phyloP scores from a whole-genome alignment of 2,113 vertebrate genomes.

The Tragelaphus buxtoni region DNA sequence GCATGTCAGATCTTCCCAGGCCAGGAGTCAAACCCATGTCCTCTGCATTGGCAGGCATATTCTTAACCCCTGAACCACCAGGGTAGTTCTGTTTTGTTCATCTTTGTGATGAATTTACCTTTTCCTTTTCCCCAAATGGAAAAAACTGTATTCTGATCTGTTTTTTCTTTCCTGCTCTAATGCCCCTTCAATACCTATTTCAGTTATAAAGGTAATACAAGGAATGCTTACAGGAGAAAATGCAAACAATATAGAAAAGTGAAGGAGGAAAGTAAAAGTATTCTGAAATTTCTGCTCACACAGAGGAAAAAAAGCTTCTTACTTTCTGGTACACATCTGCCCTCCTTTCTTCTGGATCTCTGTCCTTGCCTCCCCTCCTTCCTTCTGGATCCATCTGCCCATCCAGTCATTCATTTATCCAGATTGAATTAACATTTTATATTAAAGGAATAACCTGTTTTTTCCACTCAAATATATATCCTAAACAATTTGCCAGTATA shows the following conservation, averaged over 20 bases:
- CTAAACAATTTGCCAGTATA: background rate
- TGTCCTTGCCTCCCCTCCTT: background rate
- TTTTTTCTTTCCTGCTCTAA: background rate
- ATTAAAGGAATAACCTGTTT: background rate
- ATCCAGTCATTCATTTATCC: background rate
- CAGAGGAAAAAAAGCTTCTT: background rate
- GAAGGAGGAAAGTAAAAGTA: background rate
- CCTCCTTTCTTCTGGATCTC: background rate
- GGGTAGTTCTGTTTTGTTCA: background rate
- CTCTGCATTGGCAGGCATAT: background rate
- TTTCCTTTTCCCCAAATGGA: background rate
- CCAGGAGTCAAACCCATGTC: background rate
- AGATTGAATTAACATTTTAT: background rate
- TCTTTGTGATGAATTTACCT: background rate
- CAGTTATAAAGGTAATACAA: slow-evolving; percentile 3
- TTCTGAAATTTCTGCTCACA: background rate
- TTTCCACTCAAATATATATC: background rate
- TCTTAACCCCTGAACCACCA: background rate
- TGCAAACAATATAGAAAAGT: background rate
- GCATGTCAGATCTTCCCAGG: background rate
- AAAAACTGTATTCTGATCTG: background rate
- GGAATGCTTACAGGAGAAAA: background rate
- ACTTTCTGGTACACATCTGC: background rate
- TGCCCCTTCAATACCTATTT: background rate
- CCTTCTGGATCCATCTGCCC: background rate